Conservation (phyloP, 1,140 invertebrate genomes). For the Drosophila aff. region DNA sequence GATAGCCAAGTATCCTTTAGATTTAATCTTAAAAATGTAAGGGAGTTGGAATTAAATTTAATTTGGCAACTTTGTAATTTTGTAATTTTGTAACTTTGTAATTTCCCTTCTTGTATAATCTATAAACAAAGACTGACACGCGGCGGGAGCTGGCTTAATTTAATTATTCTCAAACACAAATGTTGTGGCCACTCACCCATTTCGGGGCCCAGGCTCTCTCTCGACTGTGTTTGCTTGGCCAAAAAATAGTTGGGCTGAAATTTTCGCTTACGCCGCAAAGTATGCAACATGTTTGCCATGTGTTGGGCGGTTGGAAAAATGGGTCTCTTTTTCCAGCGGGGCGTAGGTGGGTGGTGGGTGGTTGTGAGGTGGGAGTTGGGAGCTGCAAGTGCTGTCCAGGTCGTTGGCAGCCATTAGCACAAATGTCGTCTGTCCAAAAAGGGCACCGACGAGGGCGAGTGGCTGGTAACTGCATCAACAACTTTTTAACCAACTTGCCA, state of each 20-base stretch:
- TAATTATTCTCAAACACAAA: slow-evolving; percentile 48
- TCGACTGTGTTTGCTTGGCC: slow-evolving; percentile 26
- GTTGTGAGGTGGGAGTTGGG: background rate
- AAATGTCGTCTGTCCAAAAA: slow-evolving; percentile 50
- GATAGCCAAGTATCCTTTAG: too few relatives aligned
- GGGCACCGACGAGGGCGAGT: background rate
- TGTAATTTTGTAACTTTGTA: background rate
- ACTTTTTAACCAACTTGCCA: slow-evolving; percentile 82
- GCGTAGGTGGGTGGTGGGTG: too few relatives aligned
- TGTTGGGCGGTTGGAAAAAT: slow-evolving; percentile 3
- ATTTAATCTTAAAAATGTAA: background rate
- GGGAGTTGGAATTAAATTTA: background rate
- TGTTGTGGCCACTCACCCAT: slow-evolving; percentile 30
- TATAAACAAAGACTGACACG: slow-evolving; percentile 18
- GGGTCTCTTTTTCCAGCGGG: background rate
- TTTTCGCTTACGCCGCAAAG: slow-evolving; percentile 71
- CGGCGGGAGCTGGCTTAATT: slow-evolving; percentile 23
- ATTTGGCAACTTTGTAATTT: background rate
- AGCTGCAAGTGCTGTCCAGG: slow-evolving; percentile 36
- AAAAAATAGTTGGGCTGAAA: slow-evolving; percentile 36
- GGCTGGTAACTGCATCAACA: slow-evolving; percentile 68
- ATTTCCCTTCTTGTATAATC: background rate
- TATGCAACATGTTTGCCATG: slow-evolving; percentile 73
- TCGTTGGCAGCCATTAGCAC: slow-evolving; percentile 72
- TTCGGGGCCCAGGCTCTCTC: background rate